Conservation (phyloP, 1,140 invertebrate genomes). For the Macrobrachium nipponense region DNA sequence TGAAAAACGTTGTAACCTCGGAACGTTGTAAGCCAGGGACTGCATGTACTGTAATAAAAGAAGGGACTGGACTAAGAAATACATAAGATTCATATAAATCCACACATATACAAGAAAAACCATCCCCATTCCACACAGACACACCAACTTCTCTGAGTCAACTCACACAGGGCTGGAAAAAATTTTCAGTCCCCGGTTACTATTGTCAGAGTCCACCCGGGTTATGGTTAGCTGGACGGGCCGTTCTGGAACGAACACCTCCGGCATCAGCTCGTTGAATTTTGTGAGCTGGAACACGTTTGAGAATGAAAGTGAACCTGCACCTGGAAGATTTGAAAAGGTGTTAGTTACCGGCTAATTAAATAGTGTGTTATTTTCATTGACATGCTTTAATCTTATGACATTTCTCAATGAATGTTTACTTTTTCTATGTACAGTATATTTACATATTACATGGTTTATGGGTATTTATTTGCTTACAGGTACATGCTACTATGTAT, state of each 20-base stretch:
- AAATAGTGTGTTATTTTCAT: not conserved
- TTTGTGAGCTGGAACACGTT: constrained; percentile 16
- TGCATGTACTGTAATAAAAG: too few species aligned
- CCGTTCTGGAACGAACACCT: constrained; percentile 14
- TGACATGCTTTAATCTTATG: not conserved
- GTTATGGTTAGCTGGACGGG: constrained; percentile 22
- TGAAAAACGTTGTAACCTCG: too few species aligned
- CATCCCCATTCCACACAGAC: not conserved
- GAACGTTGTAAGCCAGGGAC: too few species aligned
- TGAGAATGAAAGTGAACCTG: constrained; percentile 17
- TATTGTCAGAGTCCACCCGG: constrained; percentile 22
- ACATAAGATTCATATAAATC: not conserved
- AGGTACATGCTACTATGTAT: too few species aligned
- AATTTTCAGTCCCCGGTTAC: constrained; percentile 24
- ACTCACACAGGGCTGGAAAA: constrained; percentile 45
- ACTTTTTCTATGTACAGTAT: too few species aligned
- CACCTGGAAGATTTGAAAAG: constrained; percentile 1
- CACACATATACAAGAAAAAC: too few species aligned
- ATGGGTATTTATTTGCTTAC: too few species aligned
- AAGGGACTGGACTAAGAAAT: too few species aligned
- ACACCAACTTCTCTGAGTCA: not conserved
- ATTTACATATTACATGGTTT: too few species aligned
- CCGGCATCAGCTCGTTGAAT: constrained; percentile 40
- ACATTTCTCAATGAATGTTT: not conserved
- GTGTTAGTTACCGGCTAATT: not conserved